A percentile compares a stretch with the other conserved stretches of the same genome.
Evolutionary conservation across 2,113 vertebrate species (phyloP).

Genomic region (Oncorhynchus clarkii): DNA sequence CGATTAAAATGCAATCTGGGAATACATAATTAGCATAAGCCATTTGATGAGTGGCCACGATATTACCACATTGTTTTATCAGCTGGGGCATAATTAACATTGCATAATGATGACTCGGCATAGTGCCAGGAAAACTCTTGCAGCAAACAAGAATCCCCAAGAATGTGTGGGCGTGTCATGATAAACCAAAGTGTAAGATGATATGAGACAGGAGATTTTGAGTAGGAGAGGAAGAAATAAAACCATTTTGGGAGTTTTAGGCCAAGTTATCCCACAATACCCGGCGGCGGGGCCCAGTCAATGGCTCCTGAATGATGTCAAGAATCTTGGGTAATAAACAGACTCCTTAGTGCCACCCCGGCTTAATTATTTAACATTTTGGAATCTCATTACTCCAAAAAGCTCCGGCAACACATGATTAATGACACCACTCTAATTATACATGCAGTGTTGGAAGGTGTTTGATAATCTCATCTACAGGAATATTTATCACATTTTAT

Average conservation of each 20-base stretch:
- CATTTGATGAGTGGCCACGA: conserved; percentile 51
- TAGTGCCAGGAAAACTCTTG: background rate
- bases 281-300: conserved; percentile 54
- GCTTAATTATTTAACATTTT: conserved; percentile 84
- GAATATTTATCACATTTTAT: conserved; percentile 67
- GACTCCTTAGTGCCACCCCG: conserved; percentile 79
- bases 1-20: conserved; percentile 60
- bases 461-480: conserved; percentile 75
- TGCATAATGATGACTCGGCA: conserved; percentile 18
- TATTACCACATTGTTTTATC: conserved; percentile 56
- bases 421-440: conserved; percentile 89
- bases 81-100: conserved; percentile 55
- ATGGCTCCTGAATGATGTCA: conserved; percentile 79
- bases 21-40: conserved; percentile 51
- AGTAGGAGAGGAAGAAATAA: conserved; percentile 14
- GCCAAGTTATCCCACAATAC: conserved; percentile 10
- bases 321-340: conserved; percentile 86
- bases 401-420: conserved; percentile 82
- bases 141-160: background rate
- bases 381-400: conserved; percentile 87
- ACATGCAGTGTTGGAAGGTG: conserved; percentile 77
- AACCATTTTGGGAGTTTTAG: conserved; percentile 1
- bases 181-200: background rate
- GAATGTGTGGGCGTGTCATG: background rate
- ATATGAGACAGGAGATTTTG: conserved; percentile 8